Conservation (phyloP, 2,113 vertebrate species). For the Burhinus bistriatus region DNA sequence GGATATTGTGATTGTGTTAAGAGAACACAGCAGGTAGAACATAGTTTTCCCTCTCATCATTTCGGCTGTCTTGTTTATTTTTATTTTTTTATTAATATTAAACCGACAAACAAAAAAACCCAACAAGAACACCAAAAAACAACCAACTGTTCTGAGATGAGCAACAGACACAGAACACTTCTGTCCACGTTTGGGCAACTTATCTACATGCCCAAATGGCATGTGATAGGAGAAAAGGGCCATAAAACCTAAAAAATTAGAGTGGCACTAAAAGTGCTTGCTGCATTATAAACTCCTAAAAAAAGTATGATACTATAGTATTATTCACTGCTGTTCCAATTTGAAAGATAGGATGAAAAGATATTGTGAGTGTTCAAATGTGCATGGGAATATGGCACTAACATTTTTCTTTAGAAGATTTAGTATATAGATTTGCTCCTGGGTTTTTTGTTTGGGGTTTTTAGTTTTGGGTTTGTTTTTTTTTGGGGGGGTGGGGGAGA, state of each 20-base stretch:
- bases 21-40: neutral
- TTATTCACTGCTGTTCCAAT: neutral
- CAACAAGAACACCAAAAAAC: neutral
- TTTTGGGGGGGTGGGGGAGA: accelerated
- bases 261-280: neutral
- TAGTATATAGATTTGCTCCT: neutral
- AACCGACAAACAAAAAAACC: neutral
- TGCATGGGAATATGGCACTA: neutral
- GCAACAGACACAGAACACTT: neutral
- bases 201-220: neutral
- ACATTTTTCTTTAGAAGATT: neutral
- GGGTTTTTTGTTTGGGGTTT: neutral
- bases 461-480: accelerated
- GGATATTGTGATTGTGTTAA: neutral
- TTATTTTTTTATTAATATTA: neutral
- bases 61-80: neutral
- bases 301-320: neutral
- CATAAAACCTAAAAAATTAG: neutral
- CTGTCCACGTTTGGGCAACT: neutral
- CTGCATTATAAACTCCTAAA: neutral
- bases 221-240: neutral
- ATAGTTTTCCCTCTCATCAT: neutral
- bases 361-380: neutral
- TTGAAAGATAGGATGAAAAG: neutral
- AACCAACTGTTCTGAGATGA: neutral